phyloP scores from a whole-genome alignment of 1,140 invertebrate species.

The Pseudoatta argentina region DNA sequence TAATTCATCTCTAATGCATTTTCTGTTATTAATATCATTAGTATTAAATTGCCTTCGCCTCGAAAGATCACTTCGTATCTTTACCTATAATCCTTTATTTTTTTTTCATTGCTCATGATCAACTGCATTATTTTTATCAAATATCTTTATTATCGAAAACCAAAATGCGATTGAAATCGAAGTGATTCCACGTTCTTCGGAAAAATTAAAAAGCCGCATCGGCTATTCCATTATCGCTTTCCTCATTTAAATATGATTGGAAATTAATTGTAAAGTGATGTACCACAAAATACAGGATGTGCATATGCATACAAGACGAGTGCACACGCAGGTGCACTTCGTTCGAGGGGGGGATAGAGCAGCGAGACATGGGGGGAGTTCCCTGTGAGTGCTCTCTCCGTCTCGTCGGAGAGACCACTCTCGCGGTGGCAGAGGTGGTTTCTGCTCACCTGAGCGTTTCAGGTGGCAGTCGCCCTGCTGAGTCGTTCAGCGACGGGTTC shows the following conservation, averaged over 20 bases:
- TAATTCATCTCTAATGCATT: background rate
- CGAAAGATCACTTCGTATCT: background rate
- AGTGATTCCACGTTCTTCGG: background rate
- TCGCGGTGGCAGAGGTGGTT: constrained; percentile 78
- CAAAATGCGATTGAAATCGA: background rate
- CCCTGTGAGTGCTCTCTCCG: constrained; percentile 60
- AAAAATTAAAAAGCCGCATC: background rate
- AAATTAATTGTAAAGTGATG: constrained; percentile 18
- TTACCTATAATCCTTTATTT: background rate
- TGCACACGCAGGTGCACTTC: constrained; percentile 28
- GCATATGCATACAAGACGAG: background rate
- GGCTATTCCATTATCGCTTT: background rate
- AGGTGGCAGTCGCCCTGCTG: constrained; percentile 80
- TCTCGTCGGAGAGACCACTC: constrained; percentile 72
- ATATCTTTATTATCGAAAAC: background rate
- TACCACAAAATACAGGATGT: background rate
- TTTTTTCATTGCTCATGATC: background rate
- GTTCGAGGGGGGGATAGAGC: constrained; percentile 49
- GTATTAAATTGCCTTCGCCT: background rate
- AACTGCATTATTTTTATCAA: background rate
- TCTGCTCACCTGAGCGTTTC: constrained; percentile 80
- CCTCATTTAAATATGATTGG: background rate
- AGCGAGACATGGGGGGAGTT: constrained; percentile 78
- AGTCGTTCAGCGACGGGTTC: constrained; percentile 78
- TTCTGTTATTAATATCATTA: background rate